Base-by-base conservation (phyloP, 2,797 vertebrate genomes). In the Urosaurus nigricauda region DNA sequence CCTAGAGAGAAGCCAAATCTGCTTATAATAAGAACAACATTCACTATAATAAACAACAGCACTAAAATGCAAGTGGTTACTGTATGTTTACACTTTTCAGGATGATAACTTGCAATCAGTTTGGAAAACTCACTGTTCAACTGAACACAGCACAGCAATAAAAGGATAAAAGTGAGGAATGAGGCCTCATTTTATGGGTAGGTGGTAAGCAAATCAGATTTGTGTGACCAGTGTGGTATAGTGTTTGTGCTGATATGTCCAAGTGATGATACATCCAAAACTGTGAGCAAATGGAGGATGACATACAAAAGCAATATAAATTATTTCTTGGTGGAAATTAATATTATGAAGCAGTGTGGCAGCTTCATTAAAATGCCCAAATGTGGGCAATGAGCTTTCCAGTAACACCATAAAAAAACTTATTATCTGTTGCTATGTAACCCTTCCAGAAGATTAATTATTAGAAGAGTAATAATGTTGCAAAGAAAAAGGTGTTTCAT, bases 401-500 rank as follows among this genome's bases (percentile, higher is more conserved):
- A 94, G 92, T 83, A 92, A 84, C 26, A 87, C 71, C n/a, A 26
- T 58, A 13, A 84, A 81, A 58, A 82, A 87, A 86, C 88, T 87
- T 37, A 84, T 56, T 92, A 47, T 63, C 47, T 90, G 83, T n/a
- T 84, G 90, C 87, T 93, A 89, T 85, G 91, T 90, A 92, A 86
- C 6, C 37, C 60, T 35, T 93, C 89, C 73, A 79, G 80, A 32
- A 79, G 80, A 92, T 87, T 92, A 93, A 89, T 93, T 94, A 91
- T 88, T 91, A 88, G 74, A 2, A 63, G 0, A 86, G 47, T 77
- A 95, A 94, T 91, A 94, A 92, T 94, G 13, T 87, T 90, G 47
- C 80, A 89, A 90, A 92, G 58, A 24, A 81, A 53, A 5, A 92
- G 83, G 29, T 92, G 47, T 87, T 94, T 93, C 11, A 43, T 91